These are phyloP conservation scores for Sebastes ruberrimus DNA, from an alignment of 2,797 vertebrate genomes.

Conservation along the genomic window DNA sequence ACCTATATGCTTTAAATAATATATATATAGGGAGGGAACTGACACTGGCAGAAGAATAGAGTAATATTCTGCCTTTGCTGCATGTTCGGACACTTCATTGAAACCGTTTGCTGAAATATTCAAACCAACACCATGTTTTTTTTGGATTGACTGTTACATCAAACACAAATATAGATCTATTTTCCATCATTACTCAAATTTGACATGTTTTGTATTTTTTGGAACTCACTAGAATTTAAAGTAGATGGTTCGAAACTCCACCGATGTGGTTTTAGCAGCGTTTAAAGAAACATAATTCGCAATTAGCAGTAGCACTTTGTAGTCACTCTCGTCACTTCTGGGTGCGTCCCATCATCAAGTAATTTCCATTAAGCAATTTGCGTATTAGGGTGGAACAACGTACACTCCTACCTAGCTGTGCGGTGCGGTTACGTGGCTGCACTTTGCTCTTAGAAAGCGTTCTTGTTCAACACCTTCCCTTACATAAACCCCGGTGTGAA, in stretches of 20 bases:
- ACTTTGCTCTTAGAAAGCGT: neutral
- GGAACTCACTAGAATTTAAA: no score
- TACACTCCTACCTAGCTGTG: neutral
- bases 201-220: no score
- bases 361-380: neutral
- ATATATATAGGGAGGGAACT: neutral
- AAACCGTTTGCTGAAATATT: no score
- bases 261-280: no score
- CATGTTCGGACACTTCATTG: no score
- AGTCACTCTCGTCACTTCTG: neutral
- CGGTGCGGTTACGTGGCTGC: neutral
- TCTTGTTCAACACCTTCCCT: neutral
- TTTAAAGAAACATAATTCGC: neutral
- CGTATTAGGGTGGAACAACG: neutral
- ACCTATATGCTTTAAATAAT: neutral
- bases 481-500: neutral
- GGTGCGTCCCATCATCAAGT: no score
- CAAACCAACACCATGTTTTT: no score
- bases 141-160: no score
- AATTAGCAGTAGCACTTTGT: neutral
- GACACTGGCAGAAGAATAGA: neutral
- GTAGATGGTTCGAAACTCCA: no score
- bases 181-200: no score
- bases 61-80: neutral
- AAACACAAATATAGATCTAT: rapidly evolving